Conservation (phyloP, 2,113 vertebrate species). For the Ailuropoda melanoleuca region DNA sequence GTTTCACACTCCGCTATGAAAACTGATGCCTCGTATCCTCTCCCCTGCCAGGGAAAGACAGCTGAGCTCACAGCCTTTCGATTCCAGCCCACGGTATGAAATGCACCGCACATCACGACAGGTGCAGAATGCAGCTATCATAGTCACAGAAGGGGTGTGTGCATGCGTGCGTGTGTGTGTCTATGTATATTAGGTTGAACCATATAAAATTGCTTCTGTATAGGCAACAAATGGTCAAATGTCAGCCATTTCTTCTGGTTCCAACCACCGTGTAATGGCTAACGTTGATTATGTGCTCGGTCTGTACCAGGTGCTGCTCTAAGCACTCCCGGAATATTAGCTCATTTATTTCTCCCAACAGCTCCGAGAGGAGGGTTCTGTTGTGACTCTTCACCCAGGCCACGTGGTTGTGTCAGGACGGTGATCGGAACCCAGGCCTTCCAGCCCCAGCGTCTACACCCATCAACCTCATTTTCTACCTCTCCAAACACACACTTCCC, state of each 20-base stretch:
- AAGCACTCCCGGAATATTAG: neutral
- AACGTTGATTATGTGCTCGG: no score
- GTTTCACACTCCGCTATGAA: neutral
- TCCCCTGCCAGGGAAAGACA: neutral
- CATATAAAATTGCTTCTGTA: neutral
- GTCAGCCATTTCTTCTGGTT: neutral
- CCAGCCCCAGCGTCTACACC: neutral
- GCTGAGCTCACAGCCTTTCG: no score
- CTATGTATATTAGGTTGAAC: neutral
- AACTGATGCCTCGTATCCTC: neutral
- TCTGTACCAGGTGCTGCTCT: neutral
- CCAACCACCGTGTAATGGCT: neutral
- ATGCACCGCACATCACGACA: neutral
- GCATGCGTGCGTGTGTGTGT: no score
- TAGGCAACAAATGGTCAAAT: neutral
- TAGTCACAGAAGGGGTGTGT: no score
- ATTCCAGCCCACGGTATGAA: neutral
- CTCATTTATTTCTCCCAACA: neutral
- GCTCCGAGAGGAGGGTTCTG: neutral
- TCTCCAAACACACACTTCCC: neutral
- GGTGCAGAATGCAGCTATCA: neutral
- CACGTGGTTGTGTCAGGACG: neutral
- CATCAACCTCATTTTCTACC: neutral
- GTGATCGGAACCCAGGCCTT: neutral
- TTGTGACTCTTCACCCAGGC: neutral